These are phyloP conservation scores for Axea sp. DNA, from an alignment of 2,888 invertebrate species.

Conservation along the genomic window DNA sequence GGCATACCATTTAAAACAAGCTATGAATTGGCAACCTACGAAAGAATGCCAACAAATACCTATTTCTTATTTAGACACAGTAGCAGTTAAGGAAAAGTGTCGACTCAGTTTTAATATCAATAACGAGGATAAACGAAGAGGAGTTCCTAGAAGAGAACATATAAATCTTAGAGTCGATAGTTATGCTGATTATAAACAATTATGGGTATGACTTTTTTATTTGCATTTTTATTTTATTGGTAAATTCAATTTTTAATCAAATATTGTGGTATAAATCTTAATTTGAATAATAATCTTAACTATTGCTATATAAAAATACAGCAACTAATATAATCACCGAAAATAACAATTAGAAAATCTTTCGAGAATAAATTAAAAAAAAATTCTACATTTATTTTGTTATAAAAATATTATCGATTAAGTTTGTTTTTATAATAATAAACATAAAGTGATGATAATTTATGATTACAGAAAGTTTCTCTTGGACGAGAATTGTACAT, in stretches of 20 bases:
- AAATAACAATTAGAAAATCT: no score
- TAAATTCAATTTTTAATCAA: not conserved
- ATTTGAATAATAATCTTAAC: no score
- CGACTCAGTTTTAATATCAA: conserved; percentile 77
- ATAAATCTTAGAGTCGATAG: conserved; percentile 75
- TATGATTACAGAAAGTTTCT: conserved; percentile 74
- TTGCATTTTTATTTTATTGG: not conserved
- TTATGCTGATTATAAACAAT: conserved; percentile 74
- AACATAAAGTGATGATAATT: no score
- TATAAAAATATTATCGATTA: no score
- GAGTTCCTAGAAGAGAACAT: conserved; percentile 70
- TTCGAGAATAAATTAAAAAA: no score
- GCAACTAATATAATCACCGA: no score
- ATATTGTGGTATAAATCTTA: no score
- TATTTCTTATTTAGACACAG: conserved; percentile 76
- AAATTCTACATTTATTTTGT: no score
- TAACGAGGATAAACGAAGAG: conserved; percentile 72
- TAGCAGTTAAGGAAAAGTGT: conserved; percentile 78
- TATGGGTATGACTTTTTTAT: conserved; percentile 69
- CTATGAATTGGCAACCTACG: conserved; percentile 77
- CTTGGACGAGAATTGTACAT: conserved; percentile 77
- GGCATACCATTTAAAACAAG: conserved; percentile 77
- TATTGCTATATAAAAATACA: no score
- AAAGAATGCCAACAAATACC: conserved; percentile 78
- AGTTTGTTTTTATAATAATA: no score